Base-by-base conservation (phyloP, 2,888 invertebrate genomes). In the Clepsis dumicolana region DNA sequence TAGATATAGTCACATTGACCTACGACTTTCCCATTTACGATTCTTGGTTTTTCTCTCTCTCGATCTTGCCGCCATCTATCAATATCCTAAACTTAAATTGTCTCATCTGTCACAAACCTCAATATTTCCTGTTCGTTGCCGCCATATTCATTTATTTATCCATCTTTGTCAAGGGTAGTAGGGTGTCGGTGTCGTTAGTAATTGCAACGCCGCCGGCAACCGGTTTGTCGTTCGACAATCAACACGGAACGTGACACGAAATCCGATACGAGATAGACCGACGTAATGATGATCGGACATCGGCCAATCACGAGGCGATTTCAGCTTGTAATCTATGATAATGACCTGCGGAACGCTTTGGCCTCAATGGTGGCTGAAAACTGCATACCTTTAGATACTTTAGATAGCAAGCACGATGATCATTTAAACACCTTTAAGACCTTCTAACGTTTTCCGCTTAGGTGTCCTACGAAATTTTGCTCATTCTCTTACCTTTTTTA, bases 221-320 rank as follows among this genome's bases (percentile, higher is more conserved):
- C 81, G 80, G 87, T 90, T 90, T 89, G 90, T 89, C 90, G 90
- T 83, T 80, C 86, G 84, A 90, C 92, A 92, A 92, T 93, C 91
- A 91, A 89, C 87, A 82, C 86, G 85, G 64, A 59, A 93, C 93
- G 92, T 93, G 93, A 91, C 87, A 86, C 86, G 92, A 92, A 93
- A 91, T 87, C 87, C 85, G 88, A 92, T 91, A 91, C 90, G 82
- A 82, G 76, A 78, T 83, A 62, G 60, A 67, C 57, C 67, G 54
- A 10, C 54, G 64, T 68, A 68, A 68, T 68, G 68, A 68, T 68
- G 44, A 62, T 48, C 57, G 63, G 54, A 48, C 68, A 69, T 64
- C 44, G 57, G 64, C 54, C 67, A 67, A 70, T 70, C 70, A 67
- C 65, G 65, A 54, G 66, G 67, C 70, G 65, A 70, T 70, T 70